Evolutionary conservation across 2,113 vertebrate species (phyloP).

Genomic region (Pelusios castaneus): DNA sequence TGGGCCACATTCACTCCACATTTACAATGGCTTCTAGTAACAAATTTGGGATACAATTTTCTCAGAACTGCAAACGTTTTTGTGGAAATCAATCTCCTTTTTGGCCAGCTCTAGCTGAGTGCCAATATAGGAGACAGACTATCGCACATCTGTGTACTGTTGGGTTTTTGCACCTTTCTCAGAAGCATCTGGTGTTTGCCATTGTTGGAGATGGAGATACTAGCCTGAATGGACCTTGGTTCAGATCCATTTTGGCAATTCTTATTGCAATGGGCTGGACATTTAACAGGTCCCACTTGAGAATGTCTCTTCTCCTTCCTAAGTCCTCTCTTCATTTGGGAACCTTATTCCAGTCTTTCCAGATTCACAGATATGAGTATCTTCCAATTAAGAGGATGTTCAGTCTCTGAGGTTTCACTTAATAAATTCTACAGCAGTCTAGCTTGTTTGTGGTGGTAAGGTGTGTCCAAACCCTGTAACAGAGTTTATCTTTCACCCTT

Average conservation of each 20-base stretch:
- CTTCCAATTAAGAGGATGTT: background rate
- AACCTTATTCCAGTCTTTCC: background rate
- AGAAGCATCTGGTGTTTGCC: background rate
- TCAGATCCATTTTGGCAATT: background rate
- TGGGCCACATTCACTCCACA: fast-evolving
- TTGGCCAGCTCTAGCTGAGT: background rate
- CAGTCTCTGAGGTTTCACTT: background rate
- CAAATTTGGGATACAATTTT: background rate
- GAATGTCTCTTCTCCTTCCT: background rate
- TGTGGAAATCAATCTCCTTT: background rate
- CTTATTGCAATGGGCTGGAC: background rate
- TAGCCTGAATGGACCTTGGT: background rate
- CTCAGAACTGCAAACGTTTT: background rate
- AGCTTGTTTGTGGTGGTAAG: background rate
- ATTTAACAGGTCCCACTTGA: background rate
- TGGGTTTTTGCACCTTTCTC: background rate
- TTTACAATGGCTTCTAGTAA: background rate
- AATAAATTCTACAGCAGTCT: background rate
- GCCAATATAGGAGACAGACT: background rate
- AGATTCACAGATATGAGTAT: background rate
- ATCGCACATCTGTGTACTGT: background rate
- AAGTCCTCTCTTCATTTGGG: background rate
- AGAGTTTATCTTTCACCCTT: background rate
- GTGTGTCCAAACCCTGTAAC: background rate
- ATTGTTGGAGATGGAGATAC: background rate